Evolutionary conservation across 2,113 vertebrate genomes (phyloP).

Genomic region (Pomatostomus ruficeps): DNA sequence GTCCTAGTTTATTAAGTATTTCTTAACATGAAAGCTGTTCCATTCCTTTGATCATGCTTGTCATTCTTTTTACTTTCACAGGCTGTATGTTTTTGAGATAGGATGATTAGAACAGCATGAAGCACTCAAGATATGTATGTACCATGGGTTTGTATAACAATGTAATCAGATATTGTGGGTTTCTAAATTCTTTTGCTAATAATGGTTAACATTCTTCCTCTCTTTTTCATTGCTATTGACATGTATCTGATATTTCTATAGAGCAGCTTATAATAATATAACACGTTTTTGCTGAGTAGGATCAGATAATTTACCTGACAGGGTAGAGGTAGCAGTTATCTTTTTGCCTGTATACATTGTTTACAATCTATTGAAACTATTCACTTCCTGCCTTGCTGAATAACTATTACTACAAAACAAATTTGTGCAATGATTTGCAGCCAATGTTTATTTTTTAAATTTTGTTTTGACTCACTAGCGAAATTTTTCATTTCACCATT

Average conservation of each 20-base stretch:
- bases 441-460: background rate
- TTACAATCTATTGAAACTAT: background rate
- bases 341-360: background rate
- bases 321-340: background rate
- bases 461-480: background rate
- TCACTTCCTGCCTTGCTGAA: background rate
- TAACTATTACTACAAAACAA: background rate
- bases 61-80: background rate
- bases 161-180: background rate
- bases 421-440: background rate
- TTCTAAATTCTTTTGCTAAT: background rate
- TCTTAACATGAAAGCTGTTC: background rate
- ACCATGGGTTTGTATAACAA: background rate
- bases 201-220: background rate
- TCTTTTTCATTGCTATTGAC: background rate
- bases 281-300: background rate
- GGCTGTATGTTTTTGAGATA: background rate
- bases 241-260: background rate
- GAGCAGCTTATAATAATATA: background rate
- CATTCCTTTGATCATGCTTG: background rate
- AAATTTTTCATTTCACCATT: background rate
- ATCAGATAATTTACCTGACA: background rate
- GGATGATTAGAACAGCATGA: background rate
- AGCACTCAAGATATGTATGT: background rate
- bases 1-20: background rate